Conservation (phyloP, 2,888 invertebrate species). For the Aethes cnicana region DNA sequence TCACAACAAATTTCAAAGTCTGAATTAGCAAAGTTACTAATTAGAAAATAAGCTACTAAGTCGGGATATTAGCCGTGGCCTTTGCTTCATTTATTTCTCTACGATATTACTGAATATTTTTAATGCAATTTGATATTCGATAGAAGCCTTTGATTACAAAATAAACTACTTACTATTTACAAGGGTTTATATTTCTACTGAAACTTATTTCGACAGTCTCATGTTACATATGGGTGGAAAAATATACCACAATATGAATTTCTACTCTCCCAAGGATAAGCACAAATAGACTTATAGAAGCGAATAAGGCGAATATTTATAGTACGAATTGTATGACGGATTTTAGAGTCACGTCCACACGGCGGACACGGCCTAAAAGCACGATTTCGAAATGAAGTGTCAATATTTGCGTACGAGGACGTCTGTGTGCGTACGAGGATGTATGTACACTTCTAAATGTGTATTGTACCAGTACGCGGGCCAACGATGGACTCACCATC, state of each 20-base stretch:
- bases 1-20: slow-evolving; percentile 25
- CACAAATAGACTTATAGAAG: slow-evolving; percentile 6
- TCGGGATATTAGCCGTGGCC: neutral
- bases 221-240: slow-evolving; percentile 16
- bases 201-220: too few species aligned
- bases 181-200: too few species aligned
- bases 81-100: neutral
- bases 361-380: too few species aligned
- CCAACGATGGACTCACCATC: too few species aligned
- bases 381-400: too few species aligned
- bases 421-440: too few species aligned
- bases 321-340: neutral
- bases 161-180: too few species aligned
- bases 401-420: too few species aligned
- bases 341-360: neutral
- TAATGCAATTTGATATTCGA: too few species aligned
- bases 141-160: too few species aligned
- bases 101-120: too few species aligned
- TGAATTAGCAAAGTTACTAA: slow-evolving; percentile 27
- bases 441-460: neutral
- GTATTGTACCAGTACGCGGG: too few species aligned
- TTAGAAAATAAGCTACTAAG: slow-evolving; percentile 21
- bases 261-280: slow-evolving; percentile 3
- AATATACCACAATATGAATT: slow-evolving; percentile 15
- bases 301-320: neutral